A percentile compares a stretch with the other conserved stretches of the same genome.
Evolutionary conservation across 2,113 vertebrate genomes (phyloP).

Genomic region (Zosterops lateralis): DNA sequence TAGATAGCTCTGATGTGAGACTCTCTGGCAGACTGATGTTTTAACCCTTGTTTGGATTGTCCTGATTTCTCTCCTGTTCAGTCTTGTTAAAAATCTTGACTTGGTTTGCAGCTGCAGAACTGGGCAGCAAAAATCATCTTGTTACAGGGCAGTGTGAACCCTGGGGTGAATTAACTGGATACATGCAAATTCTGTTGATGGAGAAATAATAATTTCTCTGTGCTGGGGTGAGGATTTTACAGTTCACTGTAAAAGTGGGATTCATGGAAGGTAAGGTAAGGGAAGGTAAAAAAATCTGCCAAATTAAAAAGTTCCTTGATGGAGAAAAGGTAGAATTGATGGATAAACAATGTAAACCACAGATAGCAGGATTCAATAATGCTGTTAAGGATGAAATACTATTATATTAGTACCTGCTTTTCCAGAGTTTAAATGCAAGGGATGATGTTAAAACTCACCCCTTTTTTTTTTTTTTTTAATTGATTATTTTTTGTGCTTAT

Average conservation of each 20-base stretch:
- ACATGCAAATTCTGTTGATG: background rate
- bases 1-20: background rate
- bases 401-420: background rate
- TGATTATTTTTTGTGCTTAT: background rate
- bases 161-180: background rate
- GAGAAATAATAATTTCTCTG: background rate
- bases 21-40: background rate
- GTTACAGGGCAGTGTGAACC: background rate
- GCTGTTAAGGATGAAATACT: background rate
- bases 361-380: background rate
- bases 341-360: background rate
- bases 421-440: background rate
- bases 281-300: background rate
- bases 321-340: background rate
- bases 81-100: background rate
- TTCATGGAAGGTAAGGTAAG: background rate
- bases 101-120: background rate
- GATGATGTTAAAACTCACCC: background rate
- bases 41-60: background rate
- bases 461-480: background rate
- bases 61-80: background rate
- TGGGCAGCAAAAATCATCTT: background rate
- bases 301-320: background rate
- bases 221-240: background rate
- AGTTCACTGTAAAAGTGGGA: background rate